A percentile compares a stretch with the other conserved stretches of the same genome.
phyloP scores from a whole-genome alignment of 1,140 invertebrate genomes.

The Leptinotarsa defecta region DNA sequence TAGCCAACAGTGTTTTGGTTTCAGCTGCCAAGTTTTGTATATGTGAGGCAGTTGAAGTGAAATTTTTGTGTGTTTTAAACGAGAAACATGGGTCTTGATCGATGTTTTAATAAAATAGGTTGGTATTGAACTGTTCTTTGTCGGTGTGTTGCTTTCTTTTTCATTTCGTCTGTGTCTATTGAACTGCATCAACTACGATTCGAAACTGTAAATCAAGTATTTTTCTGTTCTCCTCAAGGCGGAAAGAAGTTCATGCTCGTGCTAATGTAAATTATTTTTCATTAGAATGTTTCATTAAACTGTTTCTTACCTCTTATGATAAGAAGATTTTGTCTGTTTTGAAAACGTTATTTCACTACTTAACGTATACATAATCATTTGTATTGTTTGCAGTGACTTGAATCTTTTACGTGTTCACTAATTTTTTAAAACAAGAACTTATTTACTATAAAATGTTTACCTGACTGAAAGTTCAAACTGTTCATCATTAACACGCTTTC shows the following conservation, averaged over 20 bases:
- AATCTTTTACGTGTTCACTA: too few relatives aligned
- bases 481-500: too few relatives aligned
- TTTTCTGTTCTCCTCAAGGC: too few relatives aligned
- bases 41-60: background rate
- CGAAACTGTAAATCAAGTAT: too few relatives aligned
- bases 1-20: background rate
- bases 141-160: background rate
- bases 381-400: too few relatives aligned
- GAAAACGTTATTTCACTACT: too few relatives aligned
- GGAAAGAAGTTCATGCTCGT: background rate
- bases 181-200: background rate
- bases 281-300: background rate
- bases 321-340: too few relatives aligned
- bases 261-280: background rate
- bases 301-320: too few relatives aligned
- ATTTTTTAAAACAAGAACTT: too few relatives aligned
- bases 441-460: too few relatives aligned
- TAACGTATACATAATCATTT: too few relatives aligned
- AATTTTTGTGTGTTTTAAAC: background rate
- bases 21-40: conserved; percentile 8
- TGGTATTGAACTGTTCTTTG: background rate
- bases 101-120: background rate
- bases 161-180: background rate
- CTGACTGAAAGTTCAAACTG: too few relatives aligned
- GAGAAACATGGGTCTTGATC: background rate